Base-by-base conservation (phyloP, 2,888 invertebrate genomes). In the Geotrupes spiniger region DNA sequence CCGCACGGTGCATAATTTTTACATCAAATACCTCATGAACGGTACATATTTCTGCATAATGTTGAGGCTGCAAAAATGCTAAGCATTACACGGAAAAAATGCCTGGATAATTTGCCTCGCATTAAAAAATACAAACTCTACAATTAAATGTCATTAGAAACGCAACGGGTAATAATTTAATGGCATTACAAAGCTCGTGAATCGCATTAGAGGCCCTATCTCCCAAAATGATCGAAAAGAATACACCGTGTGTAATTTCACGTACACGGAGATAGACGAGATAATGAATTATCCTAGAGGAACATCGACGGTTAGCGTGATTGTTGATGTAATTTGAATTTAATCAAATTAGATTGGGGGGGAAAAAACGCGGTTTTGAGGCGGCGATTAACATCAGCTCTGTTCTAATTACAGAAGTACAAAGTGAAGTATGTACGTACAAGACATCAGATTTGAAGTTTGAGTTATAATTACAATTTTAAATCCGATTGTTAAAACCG, bases 91-190 rank as follows among this genome's bases (percentile, higher is more conserved):
- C 12, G 8, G 31, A 11, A 31, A 11, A 31, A 4, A 12, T 12
- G 31, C 47, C 50, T 51, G 47, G 42, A 51, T 44, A 53, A 48
- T 43, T 51, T 38, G 43, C 47, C 29, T 36, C 36, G 45, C 45
- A 55, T 53, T 53, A 55, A 57, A 49, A 49, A 52, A 47, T 52
- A 53, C 53, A 55, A 52, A 54, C 51, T 52, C 49, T 57, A 53
- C 63, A 65, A 65, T 65, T 65, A 64, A 61, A 62, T 63, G 62
- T 66, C 62, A 67, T 66, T 66, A 65, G 63, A 63, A 60, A 63
- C 62, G 64, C 61, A 62, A 64, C 63, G 61, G 57, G 59, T 63
- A 63, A 60, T 65, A 64, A 61, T 63, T 64, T 68, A 67, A 68
- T 66, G 58, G 58, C 59, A 53, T 52, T 52, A 57, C 60, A 56